Evolutionary conservation across 2,113 vertebrate genomes (phyloP).

Genomic region (Cavia porcellus): DNA sequence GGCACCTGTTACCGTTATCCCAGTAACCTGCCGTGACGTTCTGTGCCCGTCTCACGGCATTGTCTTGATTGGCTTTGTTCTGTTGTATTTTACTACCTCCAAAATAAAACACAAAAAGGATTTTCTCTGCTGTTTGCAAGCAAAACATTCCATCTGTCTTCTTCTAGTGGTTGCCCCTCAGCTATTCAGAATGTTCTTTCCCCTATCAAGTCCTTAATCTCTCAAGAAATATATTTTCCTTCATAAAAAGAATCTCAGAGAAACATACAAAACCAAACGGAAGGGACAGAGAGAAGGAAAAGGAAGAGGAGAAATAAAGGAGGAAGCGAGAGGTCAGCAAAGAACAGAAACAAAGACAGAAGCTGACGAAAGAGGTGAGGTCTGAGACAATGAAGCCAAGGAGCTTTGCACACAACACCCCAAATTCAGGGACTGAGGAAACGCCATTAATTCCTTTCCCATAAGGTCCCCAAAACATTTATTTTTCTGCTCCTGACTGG

Average conservation of each 20-base stretch:
- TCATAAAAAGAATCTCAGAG: conserved; percentile 41
- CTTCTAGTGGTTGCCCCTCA: not conserved
- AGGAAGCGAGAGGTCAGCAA: not conserved
- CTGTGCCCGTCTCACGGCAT: too few relatives aligned
- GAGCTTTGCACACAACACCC: not conserved
- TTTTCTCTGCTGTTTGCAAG: not conserved
- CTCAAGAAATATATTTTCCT: not conserved
- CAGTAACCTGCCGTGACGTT: too few relatives aligned
- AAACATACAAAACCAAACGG: not conserved
- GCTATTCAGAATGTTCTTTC: not conserved
- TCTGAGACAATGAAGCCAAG: not conserved
- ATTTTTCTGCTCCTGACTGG: not conserved
- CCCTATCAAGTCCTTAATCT: not conserved
- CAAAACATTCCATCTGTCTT: conserved; percentile 12
- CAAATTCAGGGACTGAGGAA: not conserved
- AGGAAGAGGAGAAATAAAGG: not conserved
- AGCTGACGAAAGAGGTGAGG: not conserved
- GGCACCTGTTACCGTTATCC: too few relatives aligned
- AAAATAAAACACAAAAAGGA: too few relatives aligned
- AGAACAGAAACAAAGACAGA: not conserved
- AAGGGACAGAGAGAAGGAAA: not conserved
- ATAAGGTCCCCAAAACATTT: not conserved
- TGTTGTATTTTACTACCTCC: too few relatives aligned
- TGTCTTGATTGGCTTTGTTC: too few relatives aligned
- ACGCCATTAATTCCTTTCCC: not conserved